These are phyloP conservation scores for Polia nebulosa DNA, from an alignment of 2,888 invertebrate genomes.

Conservation along the genomic window DNA sequence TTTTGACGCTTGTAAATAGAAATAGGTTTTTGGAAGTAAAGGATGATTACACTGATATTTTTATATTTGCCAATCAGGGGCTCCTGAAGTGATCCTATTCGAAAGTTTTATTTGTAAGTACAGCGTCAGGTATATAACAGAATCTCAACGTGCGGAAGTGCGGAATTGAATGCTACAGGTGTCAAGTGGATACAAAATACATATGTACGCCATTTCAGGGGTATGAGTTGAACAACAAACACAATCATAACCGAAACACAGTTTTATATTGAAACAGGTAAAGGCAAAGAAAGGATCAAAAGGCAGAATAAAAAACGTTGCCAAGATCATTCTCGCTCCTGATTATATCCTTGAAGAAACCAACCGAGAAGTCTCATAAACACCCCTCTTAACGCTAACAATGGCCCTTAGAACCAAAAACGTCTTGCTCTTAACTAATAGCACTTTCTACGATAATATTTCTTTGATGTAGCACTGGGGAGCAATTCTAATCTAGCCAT, in stretches of 20 bases:
- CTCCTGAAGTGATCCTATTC: too few species aligned
- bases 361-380: slow-evolving; percentile 44
- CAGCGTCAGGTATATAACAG: background rate
- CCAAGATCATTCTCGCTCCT: slow-evolving; percentile 23
- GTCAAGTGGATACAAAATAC: background rate
- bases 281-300: background rate
- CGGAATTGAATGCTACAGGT: slow-evolving; percentile 1
- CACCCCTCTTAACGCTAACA: slow-evolving; percentile 45
- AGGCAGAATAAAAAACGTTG: slow-evolving; percentile 23
- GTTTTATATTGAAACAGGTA: background rate
- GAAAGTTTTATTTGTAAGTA: background rate
- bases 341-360: slow-evolving; percentile 33
- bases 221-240: background rate
- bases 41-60: background rate
- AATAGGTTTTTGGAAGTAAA: too few species aligned
- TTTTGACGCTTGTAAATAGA: too few species aligned
- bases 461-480: slow-evolving; percentile 71
- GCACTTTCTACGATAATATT: slow-evolving; percentile 66
- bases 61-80: background rate
- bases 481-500: slow-evolving; percentile 71
- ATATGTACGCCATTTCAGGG: background rate
- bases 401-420: slow-evolving; percentile 56
- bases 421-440: slow-evolving; percentile 58
- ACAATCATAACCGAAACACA: background rate
- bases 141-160: slow-evolving; percentile 8